Evolutionary conservation across 2,113 vertebrate genomes (phyloP), one percentile per base, ranked within the genome.

Genomic region (Phaethon lepturus): DNA sequence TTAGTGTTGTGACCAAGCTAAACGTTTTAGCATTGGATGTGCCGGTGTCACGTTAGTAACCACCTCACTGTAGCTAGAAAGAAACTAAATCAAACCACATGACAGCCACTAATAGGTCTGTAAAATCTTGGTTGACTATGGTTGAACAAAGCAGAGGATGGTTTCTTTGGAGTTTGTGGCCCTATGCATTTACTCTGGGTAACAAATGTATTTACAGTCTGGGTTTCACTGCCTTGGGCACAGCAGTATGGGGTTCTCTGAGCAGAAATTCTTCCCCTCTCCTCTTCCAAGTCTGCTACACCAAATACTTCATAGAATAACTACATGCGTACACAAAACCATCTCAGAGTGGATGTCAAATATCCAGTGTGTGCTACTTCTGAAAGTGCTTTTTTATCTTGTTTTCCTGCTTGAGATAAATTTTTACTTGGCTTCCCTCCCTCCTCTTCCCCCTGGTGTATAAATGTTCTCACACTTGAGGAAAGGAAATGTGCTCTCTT

Each of bases 21-120:
- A 56, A 60, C 40, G 28, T 77, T 59, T 71, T 17, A 62, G n/a
- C 13, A 8, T 58, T 77, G 19, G 38, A 7, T 71, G 7, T 93
- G 45, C 31, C 73, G 45, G 9, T 38, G 56, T 75, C 60, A 35
- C 18, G 25, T 64, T 53, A 73, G 26, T 71, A 71, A 69, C 59
- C 9, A n/a, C 62, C 55, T 86, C 52, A 16, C 17, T 82, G 45
- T n/a, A 93, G 91, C 67, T 92, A 76, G 87, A 92, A 81, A 3
- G 11, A 56, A 76, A 58, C 44, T 81, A 89, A 85, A 72, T 92
- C 74, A 89, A 94, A 91, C 50, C 78, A 63, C 31, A 53, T 50
- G 44, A 53, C 52, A 82, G 42, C 47, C 49, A 11, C 69, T 76
- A 53, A 83, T 23, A 92, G 23, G 52, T 73, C 53, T 91, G 24